Evolutionary conservation across 2,797 vertebrate species (phyloP).

Genomic region (Cygnus olor): DNA sequence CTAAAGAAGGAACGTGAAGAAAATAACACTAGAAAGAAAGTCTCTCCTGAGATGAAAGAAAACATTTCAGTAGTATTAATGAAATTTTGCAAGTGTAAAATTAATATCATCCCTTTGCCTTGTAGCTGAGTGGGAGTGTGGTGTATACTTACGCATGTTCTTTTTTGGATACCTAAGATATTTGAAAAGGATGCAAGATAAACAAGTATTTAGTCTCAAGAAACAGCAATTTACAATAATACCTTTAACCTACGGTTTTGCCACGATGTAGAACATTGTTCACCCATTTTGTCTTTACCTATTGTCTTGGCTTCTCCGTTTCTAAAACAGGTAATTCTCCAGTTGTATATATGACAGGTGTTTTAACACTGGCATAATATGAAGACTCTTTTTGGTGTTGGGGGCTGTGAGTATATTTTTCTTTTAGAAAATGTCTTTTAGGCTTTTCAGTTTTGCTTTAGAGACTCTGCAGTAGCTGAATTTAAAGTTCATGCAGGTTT

Average conservation of each 20-base stretch:
- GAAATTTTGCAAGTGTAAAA: background rate
- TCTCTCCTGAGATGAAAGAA: background rate
- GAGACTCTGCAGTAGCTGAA: background rate
- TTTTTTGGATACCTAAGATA: background rate
- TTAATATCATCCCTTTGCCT: background rate
- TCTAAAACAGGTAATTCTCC: background rate
- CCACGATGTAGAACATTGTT: rapidly evolving
- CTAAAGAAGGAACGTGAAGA: background rate
- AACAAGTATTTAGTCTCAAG: background rate
- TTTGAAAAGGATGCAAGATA: background rate
- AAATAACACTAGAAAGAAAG: background rate
- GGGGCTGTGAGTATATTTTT: background rate
- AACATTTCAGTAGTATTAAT: background rate
- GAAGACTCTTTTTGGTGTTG: background rate
- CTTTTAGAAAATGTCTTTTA: background rate
- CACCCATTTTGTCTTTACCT: background rate
- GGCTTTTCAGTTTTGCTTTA: background rate
- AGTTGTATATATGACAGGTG: background rate
- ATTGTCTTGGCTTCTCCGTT: background rate
- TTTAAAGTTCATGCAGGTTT: background rate
- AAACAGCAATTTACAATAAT: background rate
- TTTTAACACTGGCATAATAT: background rate
- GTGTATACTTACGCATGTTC: background rate
- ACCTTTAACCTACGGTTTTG: background rate
- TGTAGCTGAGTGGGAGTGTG: background rate